phyloP scores from a whole-genome alignment of 1,140 invertebrate species.

The Liolophura sinensis region DNA sequence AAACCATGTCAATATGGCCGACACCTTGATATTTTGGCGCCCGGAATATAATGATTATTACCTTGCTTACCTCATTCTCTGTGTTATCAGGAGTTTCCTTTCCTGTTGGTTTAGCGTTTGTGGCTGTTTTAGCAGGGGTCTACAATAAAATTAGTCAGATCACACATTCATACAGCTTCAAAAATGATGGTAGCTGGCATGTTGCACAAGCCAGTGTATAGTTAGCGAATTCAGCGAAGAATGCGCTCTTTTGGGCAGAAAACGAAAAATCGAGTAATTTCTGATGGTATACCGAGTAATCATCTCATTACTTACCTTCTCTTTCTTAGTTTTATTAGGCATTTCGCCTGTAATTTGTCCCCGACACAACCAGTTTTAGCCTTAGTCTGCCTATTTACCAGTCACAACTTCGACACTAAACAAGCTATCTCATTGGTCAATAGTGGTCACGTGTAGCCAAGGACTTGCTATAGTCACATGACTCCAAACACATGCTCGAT shows the following conservation, averaged over 20 bases:
- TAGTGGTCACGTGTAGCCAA: conserved; percentile 38
- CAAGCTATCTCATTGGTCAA: conserved; percentile 44
- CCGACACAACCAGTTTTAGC: not conserved
- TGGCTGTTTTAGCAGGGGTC: conserved; percentile 60
- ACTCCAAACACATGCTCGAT: conserved; percentile 11
- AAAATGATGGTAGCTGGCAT: not conserved
- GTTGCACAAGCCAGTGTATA: not conserved
- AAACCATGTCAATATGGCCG: conserved; percentile 40
- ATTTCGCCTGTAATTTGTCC: conserved; percentile 42
- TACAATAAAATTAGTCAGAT: conserved; percentile 47
- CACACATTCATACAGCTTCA: not conserved
- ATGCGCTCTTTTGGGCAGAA: not conserved
- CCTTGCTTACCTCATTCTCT: conserved; percentile 58
- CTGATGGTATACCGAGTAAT: conserved; percentile 1
- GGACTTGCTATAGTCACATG: conserved; percentile 30
- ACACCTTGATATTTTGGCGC: conserved; percentile 21
- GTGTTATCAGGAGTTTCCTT: conserved; percentile 57
- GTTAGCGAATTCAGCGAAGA: not conserved
- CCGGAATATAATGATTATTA: conserved; percentile 13
- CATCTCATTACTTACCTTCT: conserved; percentile 55
- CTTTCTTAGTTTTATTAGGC: conserved; percentile 60
- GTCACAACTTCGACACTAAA: conserved; percentile 38
- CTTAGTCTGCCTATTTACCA: not conserved
- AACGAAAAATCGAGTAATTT: not conserved
- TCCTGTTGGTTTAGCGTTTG: conserved; percentile 59